phyloP scores from a whole-genome alignment of 2,113 vertebrate genomes.

The Henicopernis longicauda region DNA sequence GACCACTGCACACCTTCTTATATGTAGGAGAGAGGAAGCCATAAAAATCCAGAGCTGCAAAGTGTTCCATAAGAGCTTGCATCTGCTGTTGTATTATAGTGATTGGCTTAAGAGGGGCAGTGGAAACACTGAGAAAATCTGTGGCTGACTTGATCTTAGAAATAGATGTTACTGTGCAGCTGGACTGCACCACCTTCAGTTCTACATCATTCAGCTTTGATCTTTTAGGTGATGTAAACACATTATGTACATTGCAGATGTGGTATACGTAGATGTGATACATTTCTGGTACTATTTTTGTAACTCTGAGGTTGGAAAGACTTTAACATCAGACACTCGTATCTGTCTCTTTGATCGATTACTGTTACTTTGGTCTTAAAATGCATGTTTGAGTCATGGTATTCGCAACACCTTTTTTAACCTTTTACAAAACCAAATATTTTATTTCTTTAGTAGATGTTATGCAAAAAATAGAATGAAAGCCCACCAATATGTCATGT shows the following conservation, averaged over 20 bases:
- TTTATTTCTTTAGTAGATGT: not conserved
- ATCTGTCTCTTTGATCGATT: conserved; percentile 12
- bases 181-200: not conserved
- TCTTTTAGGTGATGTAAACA: not conserved
- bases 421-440: not conserved
- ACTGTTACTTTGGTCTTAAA: not conserved
- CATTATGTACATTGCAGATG: not conserved
- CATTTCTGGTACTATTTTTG: conserved; percentile 4
- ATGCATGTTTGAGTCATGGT: not conserved
- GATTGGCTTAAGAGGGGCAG: not conserved
- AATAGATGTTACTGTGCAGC: not conserved
- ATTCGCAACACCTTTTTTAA: not conserved
- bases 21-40: not conserved
- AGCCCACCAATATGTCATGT: not conserved
- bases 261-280: not conserved
- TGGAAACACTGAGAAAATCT: conserved; percentile 39
- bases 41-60: not conserved
- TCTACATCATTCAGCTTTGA: not conserved
- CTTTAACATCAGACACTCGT: not conserved
- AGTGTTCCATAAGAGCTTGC: not conserved
- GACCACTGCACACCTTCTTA: not conserved
- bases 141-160: not conserved
- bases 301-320: conserved; percentile 36
- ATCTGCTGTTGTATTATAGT: not conserved
- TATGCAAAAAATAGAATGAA: not conserved